Evolutionary conservation across 2,797 vertebrate genomes (phyloP).

Genomic region (Euthynnus affinis): DNA sequence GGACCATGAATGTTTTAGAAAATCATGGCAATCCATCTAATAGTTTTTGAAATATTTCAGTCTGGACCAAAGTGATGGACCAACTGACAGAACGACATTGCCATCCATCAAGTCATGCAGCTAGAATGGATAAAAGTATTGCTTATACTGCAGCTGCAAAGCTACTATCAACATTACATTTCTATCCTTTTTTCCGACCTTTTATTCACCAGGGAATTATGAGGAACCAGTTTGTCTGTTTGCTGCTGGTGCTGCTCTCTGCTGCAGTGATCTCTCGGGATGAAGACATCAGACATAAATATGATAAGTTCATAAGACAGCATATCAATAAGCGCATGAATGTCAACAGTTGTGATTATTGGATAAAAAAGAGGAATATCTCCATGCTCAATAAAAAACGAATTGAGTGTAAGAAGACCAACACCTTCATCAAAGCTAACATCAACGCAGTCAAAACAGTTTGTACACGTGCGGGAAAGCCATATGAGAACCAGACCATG

Average conservation of each 20-base stretch:
- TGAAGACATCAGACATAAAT: fast-evolving
- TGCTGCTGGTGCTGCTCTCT: constrained; percentile 30
- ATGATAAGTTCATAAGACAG: fast-evolving
- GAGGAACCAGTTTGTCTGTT: constrained; percentile 8
- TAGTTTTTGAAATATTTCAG: no score
- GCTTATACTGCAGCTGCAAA: no score
- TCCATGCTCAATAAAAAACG: no score
- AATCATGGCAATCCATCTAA: no score
- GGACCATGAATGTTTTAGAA: no score
- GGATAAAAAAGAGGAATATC: fast-evolving
- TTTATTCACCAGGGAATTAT: constrained; percentile 33
- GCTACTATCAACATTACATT: no score
- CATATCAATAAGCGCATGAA: neutral
- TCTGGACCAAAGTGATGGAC: no score
- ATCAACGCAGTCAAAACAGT: fast-evolving
- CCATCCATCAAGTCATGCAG: no score
- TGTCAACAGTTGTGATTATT: fast-evolving
- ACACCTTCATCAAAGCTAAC: constrained; percentile 8
- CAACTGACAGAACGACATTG: no score
- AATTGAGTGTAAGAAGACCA: neutral
- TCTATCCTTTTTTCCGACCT: neutral
- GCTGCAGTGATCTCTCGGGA: neutral
- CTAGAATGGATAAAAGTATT: no score
- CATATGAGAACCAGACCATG: no score
- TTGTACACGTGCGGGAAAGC: fast-evolving